These are phyloP conservation scores for Paramormyrops hopkinsi DNA, from an alignment of 2,797 vertebrate genomes.

Conservation along the genomic window DNA sequence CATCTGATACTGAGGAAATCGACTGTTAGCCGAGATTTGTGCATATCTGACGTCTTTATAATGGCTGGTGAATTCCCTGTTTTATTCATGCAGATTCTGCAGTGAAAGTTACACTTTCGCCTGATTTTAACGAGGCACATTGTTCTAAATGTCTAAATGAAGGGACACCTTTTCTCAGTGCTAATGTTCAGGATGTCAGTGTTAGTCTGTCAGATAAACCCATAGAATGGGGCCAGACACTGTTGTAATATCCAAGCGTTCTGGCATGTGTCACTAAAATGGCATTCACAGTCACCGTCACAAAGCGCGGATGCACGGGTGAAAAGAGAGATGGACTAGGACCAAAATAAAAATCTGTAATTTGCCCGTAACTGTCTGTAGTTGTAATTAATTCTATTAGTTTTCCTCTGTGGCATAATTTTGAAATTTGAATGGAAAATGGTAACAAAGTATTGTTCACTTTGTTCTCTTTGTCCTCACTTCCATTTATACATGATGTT, in stretches of 20 bases:
- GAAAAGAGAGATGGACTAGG: neutral
- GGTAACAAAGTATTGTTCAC: neutral
- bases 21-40: neutral
- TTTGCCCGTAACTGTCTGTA: neutral
- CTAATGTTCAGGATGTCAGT: neutral
- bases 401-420: conserved; percentile 4
- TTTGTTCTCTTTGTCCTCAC: conserved; percentile 9
- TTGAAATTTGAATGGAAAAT: conserved; percentile 10
- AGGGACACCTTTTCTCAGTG: neutral
- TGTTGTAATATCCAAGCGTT: neutral
- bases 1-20: neutral
- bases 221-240: neutral
- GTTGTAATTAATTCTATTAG: neutral
- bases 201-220: neutral
- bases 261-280: neutral
- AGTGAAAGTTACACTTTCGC: neutral
- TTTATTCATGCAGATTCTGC: neutral
- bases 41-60: neutral
- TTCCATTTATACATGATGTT: conserved; percentile 39
- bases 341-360: neutral
- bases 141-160: neutral
- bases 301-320: neutral
- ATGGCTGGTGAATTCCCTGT: neutral
- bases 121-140: neutral
- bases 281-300: neutral